phyloP scores from a whole-genome alignment of 2,113 vertebrate species.

The Diphyllodes magnificus region DNA sequence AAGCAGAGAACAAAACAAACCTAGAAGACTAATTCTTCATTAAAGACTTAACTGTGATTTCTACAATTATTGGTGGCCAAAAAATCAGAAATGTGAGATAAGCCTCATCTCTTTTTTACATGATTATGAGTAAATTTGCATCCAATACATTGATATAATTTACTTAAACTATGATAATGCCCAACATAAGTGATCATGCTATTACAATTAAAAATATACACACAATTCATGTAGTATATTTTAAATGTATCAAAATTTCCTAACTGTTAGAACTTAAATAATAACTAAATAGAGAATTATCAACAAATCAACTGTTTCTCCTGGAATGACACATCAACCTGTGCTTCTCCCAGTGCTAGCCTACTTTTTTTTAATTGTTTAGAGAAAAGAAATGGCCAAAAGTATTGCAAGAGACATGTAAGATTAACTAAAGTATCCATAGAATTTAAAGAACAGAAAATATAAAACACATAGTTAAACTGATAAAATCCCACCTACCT shows the following conservation, averaged over 20 bases:
- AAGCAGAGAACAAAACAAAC: neutral
- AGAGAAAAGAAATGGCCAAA: neutral
- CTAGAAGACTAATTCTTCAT: neutral
- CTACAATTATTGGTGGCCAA: neutral
- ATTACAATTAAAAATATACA: neutral
- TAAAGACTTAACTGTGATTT: neutral
- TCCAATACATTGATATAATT: neutral
- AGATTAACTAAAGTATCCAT: neutral
- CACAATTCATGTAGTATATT: neutral
- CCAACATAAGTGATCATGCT: neutral
- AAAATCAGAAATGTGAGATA: neutral
- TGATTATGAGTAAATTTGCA: neutral
- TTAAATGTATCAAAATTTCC: neutral
- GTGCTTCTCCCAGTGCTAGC: neutral
- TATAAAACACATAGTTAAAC: neutral
- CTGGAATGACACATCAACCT: neutral
- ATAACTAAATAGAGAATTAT: neutral
- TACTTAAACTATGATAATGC: neutral
- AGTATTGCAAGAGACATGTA: neutral
- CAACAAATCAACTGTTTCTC: neutral
- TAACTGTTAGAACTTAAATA: neutral
- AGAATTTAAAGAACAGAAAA: neutral
- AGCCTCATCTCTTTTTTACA: neutral
- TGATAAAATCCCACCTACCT: neutral
- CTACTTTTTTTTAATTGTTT: neutral